These are phyloP conservation scores for Percopsis transmontana DNA, from an alignment of 2,113 vertebrate genomes.

Conservation along the genomic window DNA sequence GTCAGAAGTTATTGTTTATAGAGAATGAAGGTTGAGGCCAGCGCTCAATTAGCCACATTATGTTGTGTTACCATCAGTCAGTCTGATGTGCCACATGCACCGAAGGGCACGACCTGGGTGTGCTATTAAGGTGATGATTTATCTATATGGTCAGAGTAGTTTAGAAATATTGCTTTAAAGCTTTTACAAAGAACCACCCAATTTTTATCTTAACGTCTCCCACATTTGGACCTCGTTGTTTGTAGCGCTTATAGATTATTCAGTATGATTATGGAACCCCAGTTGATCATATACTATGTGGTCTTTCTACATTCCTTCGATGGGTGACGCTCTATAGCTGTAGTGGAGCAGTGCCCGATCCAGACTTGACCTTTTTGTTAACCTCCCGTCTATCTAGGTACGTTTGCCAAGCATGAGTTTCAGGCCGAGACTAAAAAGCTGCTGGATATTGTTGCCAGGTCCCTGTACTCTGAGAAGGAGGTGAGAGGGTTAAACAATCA, in stretches of 20 bases:
- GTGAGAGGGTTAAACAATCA: slow-evolving; percentile 59
- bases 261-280: too few relatives aligned
- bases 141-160: too few relatives aligned
- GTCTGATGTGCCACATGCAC: not conserved
- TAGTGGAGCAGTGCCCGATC: not conserved
- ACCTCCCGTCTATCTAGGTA: slow-evolving; percentile 75
- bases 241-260: too few relatives aligned
- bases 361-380: slow-evolving; percentile 8
- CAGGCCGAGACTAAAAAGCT: slow-evolving; percentile 97
- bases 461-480: slow-evolving; percentile 97
- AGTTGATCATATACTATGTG: too few relatives aligned
- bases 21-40: not conserved
- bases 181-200: too few relatives aligned
- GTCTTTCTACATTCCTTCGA: not conserved
- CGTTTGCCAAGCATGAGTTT: slow-evolving; percentile 89
- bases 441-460: slow-evolving; percentile 94
- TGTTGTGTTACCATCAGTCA: too few relatives aligned
- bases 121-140: too few relatives aligned
- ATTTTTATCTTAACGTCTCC: too few relatives aligned
- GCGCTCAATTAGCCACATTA: too few relatives aligned
- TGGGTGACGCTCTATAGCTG: not conserved
- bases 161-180: too few relatives aligned
- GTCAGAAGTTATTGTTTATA: not conserved
- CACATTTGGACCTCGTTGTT: too few relatives aligned
- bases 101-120: too few relatives aligned